Percentiles rank a stretch among this genome's conserved stretches.
Conservation (phyloP, 1,140 invertebrate species). For the Magallana angulata region DNA sequence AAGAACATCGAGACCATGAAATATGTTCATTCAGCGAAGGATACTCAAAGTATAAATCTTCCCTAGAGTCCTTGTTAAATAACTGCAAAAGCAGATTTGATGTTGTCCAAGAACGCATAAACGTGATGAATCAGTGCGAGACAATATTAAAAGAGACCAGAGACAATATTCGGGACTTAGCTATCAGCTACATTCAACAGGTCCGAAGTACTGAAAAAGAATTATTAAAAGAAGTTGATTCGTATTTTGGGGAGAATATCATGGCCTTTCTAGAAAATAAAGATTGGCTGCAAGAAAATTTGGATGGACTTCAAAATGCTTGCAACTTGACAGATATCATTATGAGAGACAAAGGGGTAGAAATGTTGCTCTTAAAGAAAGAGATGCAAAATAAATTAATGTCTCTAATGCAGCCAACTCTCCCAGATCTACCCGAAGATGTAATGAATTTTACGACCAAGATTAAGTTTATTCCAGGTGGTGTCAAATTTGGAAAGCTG, state of each 20-base stretch:
- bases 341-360: slow-evolving; percentile 76
- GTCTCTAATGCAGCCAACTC: slow-evolving; percentile 63
- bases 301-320: slow-evolving; percentile 75
- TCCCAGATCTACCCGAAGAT: slow-evolving; percentile 64
- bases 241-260: slow-evolving; percentile 73
- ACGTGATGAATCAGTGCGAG: slow-evolving; percentile 76
- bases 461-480: slow-evolving; percentile 72
- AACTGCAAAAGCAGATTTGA: slow-evolving; percentile 67
- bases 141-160: slow-evolving; percentile 70
- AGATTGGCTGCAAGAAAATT: slow-evolving; percentile 73
- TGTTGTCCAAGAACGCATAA: slow-evolving; percentile 64
- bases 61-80: slow-evolving; percentile 70
- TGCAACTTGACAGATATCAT: slow-evolving; percentile 78
- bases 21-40: slow-evolving; percentile 78
- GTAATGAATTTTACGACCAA: slow-evolving; percentile 50
- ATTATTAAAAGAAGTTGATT: slow-evolving; percentile 73
- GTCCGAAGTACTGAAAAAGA: slow-evolving; percentile 74
- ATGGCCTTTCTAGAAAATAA: slow-evolving; percentile 73
- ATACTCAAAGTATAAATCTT: slow-evolving; percentile 71
- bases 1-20: slow-evolving; percentile 78
- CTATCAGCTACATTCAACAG: slow-evolving; percentile 76
- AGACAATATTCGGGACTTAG: slow-evolving; percentile 75
- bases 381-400: slow-evolving; percentile 76
- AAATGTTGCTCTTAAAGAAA: slow-evolving; percentile 78
- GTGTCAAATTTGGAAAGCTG: slow-evolving; percentile 68